phyloP scores from a whole-genome alignment of 2,113 vertebrate genomes.

The Saccopteryx leptura region DNA sequence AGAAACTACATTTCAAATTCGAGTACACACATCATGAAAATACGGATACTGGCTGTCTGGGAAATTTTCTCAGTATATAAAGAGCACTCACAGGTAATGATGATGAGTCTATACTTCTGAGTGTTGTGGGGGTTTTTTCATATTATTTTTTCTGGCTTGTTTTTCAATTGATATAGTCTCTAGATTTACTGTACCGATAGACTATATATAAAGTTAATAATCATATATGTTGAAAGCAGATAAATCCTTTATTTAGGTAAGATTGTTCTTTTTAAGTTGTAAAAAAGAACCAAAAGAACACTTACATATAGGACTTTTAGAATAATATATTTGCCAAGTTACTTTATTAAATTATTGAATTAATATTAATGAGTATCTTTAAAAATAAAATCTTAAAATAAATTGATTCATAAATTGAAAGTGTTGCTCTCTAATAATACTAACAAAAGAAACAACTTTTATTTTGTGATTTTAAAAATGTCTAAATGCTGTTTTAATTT shows the following conservation, averaged over 20 bases:
- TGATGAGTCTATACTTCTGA: not conserved
- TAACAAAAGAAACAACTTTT: not conserved
- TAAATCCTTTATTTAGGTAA: not conserved
- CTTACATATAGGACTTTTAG: not conserved
- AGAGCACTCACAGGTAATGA: not conserved
- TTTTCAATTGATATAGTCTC: slow-evolving; percentile 10
- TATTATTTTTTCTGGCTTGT: not conserved
- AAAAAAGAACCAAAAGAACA: not conserved
- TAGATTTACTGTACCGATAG: not conserved
- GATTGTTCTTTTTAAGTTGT: not conserved
- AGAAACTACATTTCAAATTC: not conserved
- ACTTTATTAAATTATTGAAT: not conserved
- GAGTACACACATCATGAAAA: not conserved
- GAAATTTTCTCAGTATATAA: not conserved
- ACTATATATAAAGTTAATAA: not conserved
- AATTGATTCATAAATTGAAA: not conserved
- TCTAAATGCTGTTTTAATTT: not conserved
- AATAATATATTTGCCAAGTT: not conserved
- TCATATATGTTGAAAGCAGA: not conserved
- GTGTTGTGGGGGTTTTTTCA: not conserved
- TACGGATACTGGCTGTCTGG: not conserved
- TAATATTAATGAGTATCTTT: not conserved
- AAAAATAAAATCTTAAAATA: not conserved
- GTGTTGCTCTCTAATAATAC: not conserved
- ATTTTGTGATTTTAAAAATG: not conserved